Evolutionary conservation across 2,888 invertebrate species (phyloP).

Genomic region (Conistra vaccinii): DNA sequence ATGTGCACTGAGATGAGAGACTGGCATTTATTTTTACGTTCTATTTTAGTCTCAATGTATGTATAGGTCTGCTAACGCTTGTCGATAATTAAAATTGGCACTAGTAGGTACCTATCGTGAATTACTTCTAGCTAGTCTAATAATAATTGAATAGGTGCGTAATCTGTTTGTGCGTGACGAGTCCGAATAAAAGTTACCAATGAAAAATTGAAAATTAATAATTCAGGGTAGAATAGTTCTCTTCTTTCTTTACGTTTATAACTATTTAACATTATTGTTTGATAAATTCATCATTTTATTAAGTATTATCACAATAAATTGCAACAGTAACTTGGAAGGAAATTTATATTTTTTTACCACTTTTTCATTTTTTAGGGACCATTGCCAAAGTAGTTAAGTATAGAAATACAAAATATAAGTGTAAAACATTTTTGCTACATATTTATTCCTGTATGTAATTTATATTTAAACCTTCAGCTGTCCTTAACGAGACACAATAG

Average conservation of each 20-base stretch:
- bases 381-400: too few relatives aligned
- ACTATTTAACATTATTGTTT: too few relatives aligned
- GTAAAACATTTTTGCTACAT: too few relatives aligned
- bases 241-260: not conserved
- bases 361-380: not conserved
- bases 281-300: not conserved
- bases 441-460: not conserved
- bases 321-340: not conserved
- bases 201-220: not conserved
- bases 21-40: slow-evolving; percentile 41
- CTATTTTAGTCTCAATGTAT: slow-evolving; percentile 29
- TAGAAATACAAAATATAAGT: too few relatives aligned
- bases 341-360: not conserved
- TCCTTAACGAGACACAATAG: too few relatives aligned
- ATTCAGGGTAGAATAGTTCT: too few relatives aligned
- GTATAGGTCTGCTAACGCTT: not conserved
- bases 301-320: not conserved
- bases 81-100: not conserved
- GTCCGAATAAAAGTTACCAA: not conserved
- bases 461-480: too few relatives aligned
- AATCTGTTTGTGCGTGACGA: not conserved
- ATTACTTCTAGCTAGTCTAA: not conserved
- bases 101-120: not conserved
- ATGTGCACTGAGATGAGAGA: slow-evolving; percentile 15
- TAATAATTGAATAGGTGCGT: not conserved